phyloP scores from a whole-genome alignment of 2,888 invertebrate genomes.

The Himalopsyche kuldschensis region DNA sequence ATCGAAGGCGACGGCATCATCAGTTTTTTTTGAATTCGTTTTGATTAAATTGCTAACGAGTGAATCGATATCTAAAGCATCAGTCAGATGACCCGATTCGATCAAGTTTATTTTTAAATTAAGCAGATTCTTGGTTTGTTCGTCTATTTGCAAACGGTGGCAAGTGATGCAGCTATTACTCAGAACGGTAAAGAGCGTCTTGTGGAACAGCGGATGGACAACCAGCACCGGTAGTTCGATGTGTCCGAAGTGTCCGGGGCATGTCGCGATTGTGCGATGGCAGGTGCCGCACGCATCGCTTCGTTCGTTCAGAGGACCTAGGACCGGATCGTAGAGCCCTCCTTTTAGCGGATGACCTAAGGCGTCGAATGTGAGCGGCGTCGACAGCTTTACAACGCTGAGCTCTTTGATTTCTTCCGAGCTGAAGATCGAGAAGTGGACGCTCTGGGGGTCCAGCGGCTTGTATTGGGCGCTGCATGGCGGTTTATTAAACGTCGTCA shows the following conservation, averaged over 20 bases:
- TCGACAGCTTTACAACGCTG: slow-evolving; percentile 80
- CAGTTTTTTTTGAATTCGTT: slow-evolving; percentile 44
- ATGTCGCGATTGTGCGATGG: slow-evolving; percentile 64
- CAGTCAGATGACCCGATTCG: slow-evolving; percentile 72
- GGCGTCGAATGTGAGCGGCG: slow-evolving; percentile 76
- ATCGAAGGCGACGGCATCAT: slow-evolving; percentile 50
- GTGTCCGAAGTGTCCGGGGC: slow-evolving; percentile 94
- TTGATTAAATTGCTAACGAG: slow-evolving; percentile 47
- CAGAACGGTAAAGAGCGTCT: slow-evolving; percentile 68
- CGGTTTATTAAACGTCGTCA: slow-evolving; percentile 2
- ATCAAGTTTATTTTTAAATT: slow-evolving; percentile 71
- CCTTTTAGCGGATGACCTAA: slow-evolving; percentile 80
- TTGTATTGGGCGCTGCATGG: slow-evolving; percentile 16
- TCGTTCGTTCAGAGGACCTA: slow-evolving; percentile 70
- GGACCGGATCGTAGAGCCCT: slow-evolving; percentile 86
- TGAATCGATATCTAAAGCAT: slow-evolving; percentile 69
- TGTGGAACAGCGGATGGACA: slow-evolving; percentile 87
- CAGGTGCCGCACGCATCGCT: slow-evolving; percentile 82
- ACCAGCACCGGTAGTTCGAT: slow-evolving; percentile 87
- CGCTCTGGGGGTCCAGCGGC: slow-evolving; percentile 52
- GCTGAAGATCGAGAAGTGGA: slow-evolving; percentile 72
- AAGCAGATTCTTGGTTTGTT: slow-evolving; percentile 60
- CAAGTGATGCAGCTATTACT: slow-evolving; percentile 73
- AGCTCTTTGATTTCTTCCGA: slow-evolving; percentile 76
- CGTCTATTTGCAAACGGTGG: slow-evolving; percentile 64